Conservation (phyloP, 2,888 invertebrate species). For the Ochropleura leucogaster region DNA sequence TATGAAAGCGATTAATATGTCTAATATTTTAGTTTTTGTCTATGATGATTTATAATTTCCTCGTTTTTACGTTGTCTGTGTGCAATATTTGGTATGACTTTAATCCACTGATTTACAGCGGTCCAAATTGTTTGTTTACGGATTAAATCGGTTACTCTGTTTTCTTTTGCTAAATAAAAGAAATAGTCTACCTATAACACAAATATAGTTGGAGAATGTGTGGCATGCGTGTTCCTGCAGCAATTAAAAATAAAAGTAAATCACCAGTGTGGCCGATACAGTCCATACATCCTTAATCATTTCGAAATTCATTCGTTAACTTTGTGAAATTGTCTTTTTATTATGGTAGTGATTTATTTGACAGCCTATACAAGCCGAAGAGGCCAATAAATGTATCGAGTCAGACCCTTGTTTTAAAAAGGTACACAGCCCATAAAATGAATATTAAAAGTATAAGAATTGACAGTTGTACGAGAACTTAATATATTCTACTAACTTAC, state of each 20-base stretch:
- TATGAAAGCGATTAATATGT: slow-evolving; percentile 72
- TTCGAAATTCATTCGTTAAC: slow-evolving; percentile 82
- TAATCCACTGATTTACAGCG: slow-evolving; percentile 65
- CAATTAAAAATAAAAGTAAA: slow-evolving; percentile 60
- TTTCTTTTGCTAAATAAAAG: slow-evolving; percentile 20
- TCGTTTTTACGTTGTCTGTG: slow-evolving; percentile 63
- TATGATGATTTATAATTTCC: slow-evolving; percentile 68
- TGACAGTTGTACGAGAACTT: slow-evolving; percentile 75
- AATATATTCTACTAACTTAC: slow-evolving; percentile 64
- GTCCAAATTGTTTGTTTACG: slow-evolving; percentile 32
- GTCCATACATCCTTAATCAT: slow-evolving; percentile 79
- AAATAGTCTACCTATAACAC: slow-evolving; percentile 14
- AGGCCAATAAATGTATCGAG: slow-evolving; percentile 85
- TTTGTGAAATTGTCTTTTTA: slow-evolving; percentile 84
- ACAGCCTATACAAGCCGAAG: slow-evolving; percentile 81
- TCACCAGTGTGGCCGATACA: slow-evolving; percentile 54
- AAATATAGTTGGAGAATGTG: slow-evolving; percentile 28
- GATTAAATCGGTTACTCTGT: slow-evolving; percentile 28
- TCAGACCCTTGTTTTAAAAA: slow-evolving; percentile 84
- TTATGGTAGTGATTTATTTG: slow-evolving; percentile 87
- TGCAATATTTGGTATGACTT: slow-evolving; percentile 65
- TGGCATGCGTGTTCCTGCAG: slow-evolving; percentile 38
- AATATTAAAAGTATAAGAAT: slow-evolving; percentile 74
- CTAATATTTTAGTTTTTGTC: slow-evolving; percentile 69
- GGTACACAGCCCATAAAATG: slow-evolving; percentile 67